Percentiles rank a stretch among this genome's conserved stretches.
These are phyloP conservation scores for Colletes latitarsis DNA, from an alignment of 1,140 invertebrate genomes.

Conservation along the genomic window DNA sequence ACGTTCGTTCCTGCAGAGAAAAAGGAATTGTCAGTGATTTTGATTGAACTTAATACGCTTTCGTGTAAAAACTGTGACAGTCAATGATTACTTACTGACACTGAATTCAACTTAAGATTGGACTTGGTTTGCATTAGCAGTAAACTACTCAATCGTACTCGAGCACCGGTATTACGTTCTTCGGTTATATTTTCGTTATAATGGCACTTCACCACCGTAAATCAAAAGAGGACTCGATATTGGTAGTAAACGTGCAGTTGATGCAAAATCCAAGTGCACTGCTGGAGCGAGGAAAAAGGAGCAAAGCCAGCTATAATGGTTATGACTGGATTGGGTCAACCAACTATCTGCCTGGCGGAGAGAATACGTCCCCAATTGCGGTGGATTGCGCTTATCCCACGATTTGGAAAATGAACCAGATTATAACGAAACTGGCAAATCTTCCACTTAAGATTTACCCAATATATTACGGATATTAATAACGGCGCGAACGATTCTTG, in stretches of 20 bases:
- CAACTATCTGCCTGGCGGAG: conserved; percentile 27
- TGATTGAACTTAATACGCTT: too few species aligned
- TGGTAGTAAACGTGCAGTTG: conserved; percentile 37
- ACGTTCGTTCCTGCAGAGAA: too few species aligned
- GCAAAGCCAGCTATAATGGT: conserved; percentile 41
- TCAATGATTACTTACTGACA: not conserved
- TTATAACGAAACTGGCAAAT: conserved; percentile 12
- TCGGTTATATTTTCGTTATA: conserved; percentile 20
- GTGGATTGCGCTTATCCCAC: conserved; percentile 28
- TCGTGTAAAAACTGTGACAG: not conserved
- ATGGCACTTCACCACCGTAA: not conserved
- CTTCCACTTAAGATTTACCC: not conserved
- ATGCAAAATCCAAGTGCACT: conserved; percentile 36
- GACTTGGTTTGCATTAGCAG: too few species aligned
- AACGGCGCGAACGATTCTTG: too few species aligned
- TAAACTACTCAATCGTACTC: too few species aligned
- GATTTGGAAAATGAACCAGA: conserved; percentile 42
- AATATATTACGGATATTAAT: not conserved
- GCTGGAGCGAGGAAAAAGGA: conserved; percentile 14
- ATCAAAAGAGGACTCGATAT: conserved; percentile 15
- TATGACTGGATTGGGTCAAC: conserved; percentile 48
- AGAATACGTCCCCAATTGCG: conserved; percentile 32
- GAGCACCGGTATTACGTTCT: not conserved
- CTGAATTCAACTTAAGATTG: too few species aligned
- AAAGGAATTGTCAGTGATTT: too few species aligned